phyloP scores from a whole-genome alignment of 2,797 vertebrate genomes.

The Cossypha polioptera region DNA sequence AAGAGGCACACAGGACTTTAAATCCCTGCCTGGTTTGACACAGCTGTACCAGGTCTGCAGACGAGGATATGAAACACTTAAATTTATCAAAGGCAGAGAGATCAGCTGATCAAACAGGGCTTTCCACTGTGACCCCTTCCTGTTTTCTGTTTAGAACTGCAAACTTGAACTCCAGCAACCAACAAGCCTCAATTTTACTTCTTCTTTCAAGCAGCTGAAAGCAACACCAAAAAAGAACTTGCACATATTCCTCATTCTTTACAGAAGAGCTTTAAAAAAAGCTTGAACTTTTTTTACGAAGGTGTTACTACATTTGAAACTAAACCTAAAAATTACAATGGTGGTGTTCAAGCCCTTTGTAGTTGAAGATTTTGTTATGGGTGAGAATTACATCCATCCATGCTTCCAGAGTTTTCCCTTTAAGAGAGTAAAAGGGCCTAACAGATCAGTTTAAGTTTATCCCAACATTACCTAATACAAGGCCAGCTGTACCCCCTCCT shows the following conservation, averaged over 20 bases:
- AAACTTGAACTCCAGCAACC: conserved; percentile 29
- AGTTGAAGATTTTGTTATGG: not conserved
- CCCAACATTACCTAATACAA: not conserved
- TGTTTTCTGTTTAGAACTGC: conserved; percentile 69
- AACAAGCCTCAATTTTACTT: conserved; percentile 71
- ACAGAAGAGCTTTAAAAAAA: not conserved
- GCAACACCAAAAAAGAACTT: conserved; percentile 35
- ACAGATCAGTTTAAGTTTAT: not conserved
- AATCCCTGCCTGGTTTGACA: not conserved
- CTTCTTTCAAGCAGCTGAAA: conserved; percentile 69
- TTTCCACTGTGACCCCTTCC: conserved; percentile 71
- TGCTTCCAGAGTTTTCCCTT: not conserved
- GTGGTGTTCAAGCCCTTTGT: not conserved
- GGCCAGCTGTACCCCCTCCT: not conserved
- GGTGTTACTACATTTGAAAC: not conserved
- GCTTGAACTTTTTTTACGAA: not conserved
- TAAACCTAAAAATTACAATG: not conserved
- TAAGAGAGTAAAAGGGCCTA: not conserved
- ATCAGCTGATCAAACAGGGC: conserved; percentile 62
- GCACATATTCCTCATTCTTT: not conserved
- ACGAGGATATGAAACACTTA: conserved; percentile 18
- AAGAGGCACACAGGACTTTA: not conserved
- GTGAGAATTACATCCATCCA: not conserved
- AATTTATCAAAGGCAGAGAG: not conserved
- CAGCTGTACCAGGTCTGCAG: not conserved